Conservation (phyloP, 2,113 vertebrate genomes). For the Lepisosteus osseus region DNA sequence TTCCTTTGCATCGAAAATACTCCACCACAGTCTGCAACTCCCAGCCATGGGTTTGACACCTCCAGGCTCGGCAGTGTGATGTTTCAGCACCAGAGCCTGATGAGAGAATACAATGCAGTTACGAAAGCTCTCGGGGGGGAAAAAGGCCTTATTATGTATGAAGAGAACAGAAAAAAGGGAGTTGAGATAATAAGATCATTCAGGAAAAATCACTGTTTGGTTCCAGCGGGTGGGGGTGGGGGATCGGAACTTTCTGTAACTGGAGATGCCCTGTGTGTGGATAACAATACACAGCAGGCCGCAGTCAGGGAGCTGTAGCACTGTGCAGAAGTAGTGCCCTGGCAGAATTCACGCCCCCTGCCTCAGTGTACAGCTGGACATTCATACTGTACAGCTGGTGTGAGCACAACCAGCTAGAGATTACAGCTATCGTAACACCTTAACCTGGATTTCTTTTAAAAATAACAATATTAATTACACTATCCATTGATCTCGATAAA, state of each 20-base stretch:
- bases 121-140: background rate
- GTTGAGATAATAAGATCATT: slow-evolving; percentile 17
- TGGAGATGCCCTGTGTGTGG: slow-evolving; percentile 29
- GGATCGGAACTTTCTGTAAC: slow-evolving; percentile 35
- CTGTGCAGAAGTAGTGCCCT: slow-evolving; percentile 32
- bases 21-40: too few species aligned
- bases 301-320: slow-evolving; percentile 39
- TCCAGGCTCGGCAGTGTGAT: too few species aligned
- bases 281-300: slow-evolving; percentile 32
- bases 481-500: too few species aligned
- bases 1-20: too few species aligned
- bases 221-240: background rate
- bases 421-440: too few species aligned
- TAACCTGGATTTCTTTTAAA: too few species aligned
- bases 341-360: background rate
- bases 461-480: too few species aligned
- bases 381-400: too few species aligned
- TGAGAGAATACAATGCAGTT: too few species aligned
- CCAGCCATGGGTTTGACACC: too few species aligned
- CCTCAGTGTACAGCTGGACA: background rate
- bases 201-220: slow-evolving; percentile 10
- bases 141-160: background rate
- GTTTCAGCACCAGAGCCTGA: too few species aligned
- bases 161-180: background rate
- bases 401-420: too few species aligned